These are phyloP conservation scores for Centropyge bicolor DNA, from an alignment of 2,797 vertebrate genomes.

Conservation along the genomic window DNA sequence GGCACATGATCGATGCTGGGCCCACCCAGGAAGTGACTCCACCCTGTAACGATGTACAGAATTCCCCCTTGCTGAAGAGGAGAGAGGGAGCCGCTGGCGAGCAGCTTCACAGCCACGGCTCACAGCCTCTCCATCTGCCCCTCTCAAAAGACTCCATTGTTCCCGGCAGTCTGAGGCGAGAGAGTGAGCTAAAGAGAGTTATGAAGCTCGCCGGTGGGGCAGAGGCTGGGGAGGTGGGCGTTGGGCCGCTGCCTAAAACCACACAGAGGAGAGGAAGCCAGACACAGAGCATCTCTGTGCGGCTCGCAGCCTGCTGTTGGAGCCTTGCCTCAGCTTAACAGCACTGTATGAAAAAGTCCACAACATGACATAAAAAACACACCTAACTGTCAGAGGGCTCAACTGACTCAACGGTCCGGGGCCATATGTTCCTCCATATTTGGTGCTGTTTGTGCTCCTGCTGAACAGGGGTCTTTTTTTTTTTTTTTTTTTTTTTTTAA, in stretches of 20 bases:
- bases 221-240: constrained; percentile 70
- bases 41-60: constrained; percentile 75
- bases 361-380: constrained; percentile 76
- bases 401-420: constrained; percentile 69
- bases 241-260: constrained; percentile 87
- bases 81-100: constrained; percentile 57
- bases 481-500: constrained; percentile 38
- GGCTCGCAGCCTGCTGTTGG: constrained; percentile 71
- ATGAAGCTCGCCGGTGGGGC: constrained; percentile 69
- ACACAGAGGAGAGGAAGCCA: constrained; percentile 80
- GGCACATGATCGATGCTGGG: constrained; percentile 60
- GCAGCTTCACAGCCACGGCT: constrained; percentile 62
- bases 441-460: constrained; percentile 64
- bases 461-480: constrained; percentile 15
- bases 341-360: constrained; percentile 73
- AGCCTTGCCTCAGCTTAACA: constrained; percentile 75
- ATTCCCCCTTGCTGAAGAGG: constrained; percentile 63
- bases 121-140: constrained; percentile 73
- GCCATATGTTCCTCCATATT: constrained; percentile 67
- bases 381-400: constrained; percentile 77
- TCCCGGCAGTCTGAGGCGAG: constrained; percentile 68
- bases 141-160: constrained; percentile 88
- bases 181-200: constrained; percentile 77
- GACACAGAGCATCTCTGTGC: constrained; percentile 85
- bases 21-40: constrained; percentile 85